Conservation (phyloP, 1,140 invertebrate species). For the Bombus consobrinus region DNA sequence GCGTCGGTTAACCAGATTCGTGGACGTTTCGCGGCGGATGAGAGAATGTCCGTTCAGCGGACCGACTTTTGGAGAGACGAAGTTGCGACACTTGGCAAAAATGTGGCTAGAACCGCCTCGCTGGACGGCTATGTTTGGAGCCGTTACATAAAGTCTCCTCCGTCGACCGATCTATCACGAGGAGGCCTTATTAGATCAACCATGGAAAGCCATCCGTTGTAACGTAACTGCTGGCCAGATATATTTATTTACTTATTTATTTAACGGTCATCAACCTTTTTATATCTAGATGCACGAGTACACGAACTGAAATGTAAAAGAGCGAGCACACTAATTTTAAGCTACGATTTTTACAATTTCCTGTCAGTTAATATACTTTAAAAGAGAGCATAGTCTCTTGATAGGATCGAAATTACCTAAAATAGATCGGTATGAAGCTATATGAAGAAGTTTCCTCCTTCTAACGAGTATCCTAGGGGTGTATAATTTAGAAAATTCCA, state of each 20-base stretch:
- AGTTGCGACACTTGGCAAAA: slow-evolving; percentile 61
- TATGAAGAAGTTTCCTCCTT: too few species aligned
- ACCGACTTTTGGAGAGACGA: slow-evolving; percentile 19
- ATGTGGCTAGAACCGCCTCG: slow-evolving; percentile 49
- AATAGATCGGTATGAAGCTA: too few species aligned
- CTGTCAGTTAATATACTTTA: too few species aligned
- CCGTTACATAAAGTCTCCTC: slow-evolving; percentile 55
- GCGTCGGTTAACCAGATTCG: slow-evolving; percentile 37
- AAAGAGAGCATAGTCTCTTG: too few species aligned
- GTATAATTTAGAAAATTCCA: too few species aligned
- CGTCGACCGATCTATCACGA: slow-evolving; percentile 46
- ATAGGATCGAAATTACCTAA: too few species aligned
- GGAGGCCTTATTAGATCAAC: slow-evolving; percentile 45
- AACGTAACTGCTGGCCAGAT: not conserved
- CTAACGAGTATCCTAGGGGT: too few species aligned
- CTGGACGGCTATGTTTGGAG: slow-evolving; percentile 32
- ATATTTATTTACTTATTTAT: not conserved
- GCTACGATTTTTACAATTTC: too few species aligned
- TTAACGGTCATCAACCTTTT: too few species aligned
- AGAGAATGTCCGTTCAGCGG: not conserved
- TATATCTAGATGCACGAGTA: too few species aligned
- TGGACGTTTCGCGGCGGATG: not conserved
- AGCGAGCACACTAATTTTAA: too few species aligned
- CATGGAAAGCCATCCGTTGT: slow-evolving; percentile 27
- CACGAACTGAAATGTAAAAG: too few species aligned